phyloP scores from a whole-genome alignment of 2,113 vertebrate species.

The Chinchilla lanigera region DNA sequence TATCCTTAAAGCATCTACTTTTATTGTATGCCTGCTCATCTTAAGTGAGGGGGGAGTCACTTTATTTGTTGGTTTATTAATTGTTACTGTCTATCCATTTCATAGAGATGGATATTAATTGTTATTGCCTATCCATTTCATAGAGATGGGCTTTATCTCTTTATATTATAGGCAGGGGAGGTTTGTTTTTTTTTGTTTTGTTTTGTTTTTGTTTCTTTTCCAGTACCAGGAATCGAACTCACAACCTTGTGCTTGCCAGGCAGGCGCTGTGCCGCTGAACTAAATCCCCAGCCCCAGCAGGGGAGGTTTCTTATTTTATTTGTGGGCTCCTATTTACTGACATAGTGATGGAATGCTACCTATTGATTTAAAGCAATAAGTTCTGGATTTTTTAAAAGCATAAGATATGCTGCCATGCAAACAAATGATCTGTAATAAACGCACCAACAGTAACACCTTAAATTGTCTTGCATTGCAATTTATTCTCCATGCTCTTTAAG shows the following conservation, averaged over 20 bases:
- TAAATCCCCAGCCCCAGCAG: too few relatives aligned
- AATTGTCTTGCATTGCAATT: neutral
- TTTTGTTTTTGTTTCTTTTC: too few relatives aligned
- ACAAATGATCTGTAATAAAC: neutral
- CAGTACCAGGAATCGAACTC: too few relatives aligned
- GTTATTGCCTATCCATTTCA: neutral
- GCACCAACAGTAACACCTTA: neutral
- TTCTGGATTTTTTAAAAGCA: neutral
- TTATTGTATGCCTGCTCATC: too few relatives aligned
- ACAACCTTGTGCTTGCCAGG: too few relatives aligned
- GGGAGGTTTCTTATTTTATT: neutral
- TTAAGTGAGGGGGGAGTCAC: neutral
- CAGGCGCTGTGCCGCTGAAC: too few relatives aligned
- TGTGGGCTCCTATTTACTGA: neutral
- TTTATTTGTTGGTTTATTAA: too few relatives aligned
- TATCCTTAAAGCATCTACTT: neutral
- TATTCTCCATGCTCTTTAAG: neutral
- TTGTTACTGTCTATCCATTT: neutral
- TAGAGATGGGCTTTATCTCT: neutral
- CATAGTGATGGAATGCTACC: neutral
- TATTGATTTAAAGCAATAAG: slow-evolving; percentile 2
- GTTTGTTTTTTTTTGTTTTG: neutral
- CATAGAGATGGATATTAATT: neutral
- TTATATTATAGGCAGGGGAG: neutral
- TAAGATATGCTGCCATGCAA: neutral